Evolutionary conservation across 2,113 vertebrate genomes (phyloP).

Genomic region (Scytalopus superciliaris): DNA sequence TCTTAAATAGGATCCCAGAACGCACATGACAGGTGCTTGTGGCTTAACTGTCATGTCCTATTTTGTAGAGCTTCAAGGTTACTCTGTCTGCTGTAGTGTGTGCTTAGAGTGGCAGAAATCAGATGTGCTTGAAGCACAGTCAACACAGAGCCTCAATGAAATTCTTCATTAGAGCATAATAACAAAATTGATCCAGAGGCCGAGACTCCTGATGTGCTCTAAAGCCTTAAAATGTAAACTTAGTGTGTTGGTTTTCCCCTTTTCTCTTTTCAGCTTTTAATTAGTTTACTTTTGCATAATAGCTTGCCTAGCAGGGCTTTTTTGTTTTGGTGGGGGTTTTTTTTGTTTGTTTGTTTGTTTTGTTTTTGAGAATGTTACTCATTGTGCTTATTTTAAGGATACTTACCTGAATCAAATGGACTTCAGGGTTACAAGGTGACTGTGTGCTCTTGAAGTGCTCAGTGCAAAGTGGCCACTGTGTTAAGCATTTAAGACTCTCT

Average conservation of each 20-base stretch:
- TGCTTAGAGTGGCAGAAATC: not conserved
- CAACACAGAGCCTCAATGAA: not conserved
- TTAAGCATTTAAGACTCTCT: not conserved
- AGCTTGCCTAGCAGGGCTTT: not conserved
- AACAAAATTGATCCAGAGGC: not conserved
- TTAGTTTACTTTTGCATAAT: not conserved
- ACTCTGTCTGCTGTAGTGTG: not conserved
- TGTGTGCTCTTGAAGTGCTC: not conserved
- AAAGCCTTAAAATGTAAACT: not conserved
- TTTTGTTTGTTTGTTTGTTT: no score
- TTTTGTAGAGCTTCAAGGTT: slow-evolving; percentile 21
- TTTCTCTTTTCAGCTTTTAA: not conserved
- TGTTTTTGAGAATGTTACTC: not conserved
- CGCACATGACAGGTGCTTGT: not conserved
- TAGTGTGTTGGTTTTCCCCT: fast-evolving
- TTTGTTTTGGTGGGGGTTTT: not conserved
- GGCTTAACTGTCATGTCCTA: slow-evolving; percentile 49
- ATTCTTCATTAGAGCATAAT: not conserved
- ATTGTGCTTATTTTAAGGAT: not conserved
- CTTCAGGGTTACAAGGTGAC: not conserved
- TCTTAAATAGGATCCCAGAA: not conserved
- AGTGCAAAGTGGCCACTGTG: not conserved
- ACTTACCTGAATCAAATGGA: fast-evolving
- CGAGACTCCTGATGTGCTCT: not conserved
- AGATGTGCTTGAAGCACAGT: not conserved